Percentiles rank a stretch among this genome's conserved stretches.
Evolutionary conservation across 2,888 invertebrate genomes (phyloP).

Genomic region (Thecocarcelia acutangulata): DNA sequence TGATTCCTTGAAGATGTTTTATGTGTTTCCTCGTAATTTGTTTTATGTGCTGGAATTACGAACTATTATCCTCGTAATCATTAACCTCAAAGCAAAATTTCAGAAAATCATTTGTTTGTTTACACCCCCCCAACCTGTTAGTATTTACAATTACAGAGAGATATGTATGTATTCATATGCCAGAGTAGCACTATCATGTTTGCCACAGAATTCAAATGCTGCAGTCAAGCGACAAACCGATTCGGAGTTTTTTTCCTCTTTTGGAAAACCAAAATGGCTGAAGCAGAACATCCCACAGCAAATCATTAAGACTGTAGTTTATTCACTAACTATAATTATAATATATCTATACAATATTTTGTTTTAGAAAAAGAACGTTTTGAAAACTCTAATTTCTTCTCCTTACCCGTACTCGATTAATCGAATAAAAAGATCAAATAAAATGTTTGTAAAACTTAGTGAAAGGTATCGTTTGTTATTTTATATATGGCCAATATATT

Average conservation of each 20-base stretch:
- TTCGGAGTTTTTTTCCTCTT: constrained; percentile 13
- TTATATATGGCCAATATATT: too few relatives aligned
- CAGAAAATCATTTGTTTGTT: constrained; percentile 43
- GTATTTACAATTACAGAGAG: background rate
- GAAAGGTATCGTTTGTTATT: too few relatives aligned
- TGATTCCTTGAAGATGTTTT: background rate
- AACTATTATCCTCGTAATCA: constrained; percentile 54
- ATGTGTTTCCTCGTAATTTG: constrained; percentile 48
- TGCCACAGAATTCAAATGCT: constrained; percentile 41
- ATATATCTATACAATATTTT: too few relatives aligned
- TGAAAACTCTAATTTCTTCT: too few relatives aligned
- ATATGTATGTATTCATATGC: background rate
- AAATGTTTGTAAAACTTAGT: too few relatives aligned
- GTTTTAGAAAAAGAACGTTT: too few relatives aligned
- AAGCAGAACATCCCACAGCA: background rate
- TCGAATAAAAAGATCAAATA: too few relatives aligned
- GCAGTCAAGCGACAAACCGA: constrained; percentile 54
- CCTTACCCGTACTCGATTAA: too few relatives aligned
- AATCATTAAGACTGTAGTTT: too few relatives aligned
- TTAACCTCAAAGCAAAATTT: constrained; percentile 50
- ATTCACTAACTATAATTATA: too few relatives aligned
- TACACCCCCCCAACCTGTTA: background rate
- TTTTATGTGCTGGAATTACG: constrained; percentile 30
- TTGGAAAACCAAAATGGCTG: background rate
- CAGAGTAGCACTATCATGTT: constrained; percentile 61